A percentile compares a stretch with the other conserved stretches of the same genome.
phyloP scores from a whole-genome alignment of 2,113 vertebrate genomes.

The Zosterops japonicus region DNA sequence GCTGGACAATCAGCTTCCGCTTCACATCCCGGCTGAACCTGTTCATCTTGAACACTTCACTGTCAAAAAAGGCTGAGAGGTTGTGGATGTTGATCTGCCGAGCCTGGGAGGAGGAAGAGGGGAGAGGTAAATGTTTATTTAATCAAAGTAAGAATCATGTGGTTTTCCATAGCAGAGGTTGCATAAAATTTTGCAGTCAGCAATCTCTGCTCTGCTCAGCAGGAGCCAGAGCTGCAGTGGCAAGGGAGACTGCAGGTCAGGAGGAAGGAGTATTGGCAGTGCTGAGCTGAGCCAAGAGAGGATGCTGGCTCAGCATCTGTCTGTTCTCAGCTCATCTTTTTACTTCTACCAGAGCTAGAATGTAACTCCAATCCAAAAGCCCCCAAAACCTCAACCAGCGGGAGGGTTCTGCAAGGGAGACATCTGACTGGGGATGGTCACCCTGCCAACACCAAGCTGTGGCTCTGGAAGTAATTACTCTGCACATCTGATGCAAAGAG shows the following conservation, averaged over 20 bases:
- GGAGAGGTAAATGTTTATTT: not conserved
- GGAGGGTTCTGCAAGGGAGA: not conserved
- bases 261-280: constrained; percentile 1
- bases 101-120: constrained; percentile 73
- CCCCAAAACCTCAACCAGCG: not conserved
- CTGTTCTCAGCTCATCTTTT: not conserved
- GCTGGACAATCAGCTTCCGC: constrained; percentile 91
- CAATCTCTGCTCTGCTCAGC: constrained; percentile 8
- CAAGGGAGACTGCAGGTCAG: constrained; percentile 31
- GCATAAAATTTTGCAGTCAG: constrained; percentile 4
- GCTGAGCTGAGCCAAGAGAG: constrained; percentile 31
- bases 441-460: not conserved
- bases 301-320: constrained; percentile 52
- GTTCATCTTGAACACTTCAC: constrained; percentile 89
- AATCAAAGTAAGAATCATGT: not conserved
- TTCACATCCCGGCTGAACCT: constrained; percentile 88
- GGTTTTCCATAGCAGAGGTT: not conserved
- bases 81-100: constrained; percentile 97
- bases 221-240: constrained; percentile 31
- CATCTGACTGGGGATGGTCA: not conserved
- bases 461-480: not conserved
- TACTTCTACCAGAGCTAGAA: not conserved
- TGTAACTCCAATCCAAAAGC: not conserved
- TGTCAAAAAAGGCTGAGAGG: constrained; percentile 91
- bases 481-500: not conserved